Conservation (phyloP, 53 echinoderm and acorn worm genomes). For the Patiria pectinifera region DNA sequence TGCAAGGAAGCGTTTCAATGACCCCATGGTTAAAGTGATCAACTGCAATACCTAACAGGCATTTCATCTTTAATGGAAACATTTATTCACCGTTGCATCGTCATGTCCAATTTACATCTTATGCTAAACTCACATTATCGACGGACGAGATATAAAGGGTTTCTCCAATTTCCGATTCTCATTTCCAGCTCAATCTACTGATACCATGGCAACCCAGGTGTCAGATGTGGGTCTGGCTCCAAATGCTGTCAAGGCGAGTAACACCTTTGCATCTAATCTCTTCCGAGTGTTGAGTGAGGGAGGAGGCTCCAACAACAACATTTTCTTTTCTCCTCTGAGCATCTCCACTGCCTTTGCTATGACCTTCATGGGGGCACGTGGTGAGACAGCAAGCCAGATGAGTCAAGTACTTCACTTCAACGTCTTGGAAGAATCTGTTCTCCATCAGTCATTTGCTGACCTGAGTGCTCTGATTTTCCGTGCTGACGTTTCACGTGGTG, state of each 20-base stretch:
- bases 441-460: no score
- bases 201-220: constrained; percentile 31
- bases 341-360: constrained; percentile 90
- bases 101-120: no score
- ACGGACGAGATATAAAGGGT: not conserved
- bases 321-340: constrained; percentile 92
- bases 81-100: no score
- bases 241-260: constrained; percentile 30
- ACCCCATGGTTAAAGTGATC: no score
- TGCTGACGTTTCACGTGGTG: not conserved
- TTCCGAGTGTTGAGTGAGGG: constrained; percentile 19
- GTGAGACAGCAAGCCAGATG: no score
- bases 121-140: no score
- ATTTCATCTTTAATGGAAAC: no score
- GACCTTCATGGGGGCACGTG: constrained; percentile 86
- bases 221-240: not conserved
- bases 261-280: constrained; percentile 37
- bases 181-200: not conserved
- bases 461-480: no score
- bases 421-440: no score
- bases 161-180: not conserved
- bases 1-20: no score
- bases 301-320: not conserved
- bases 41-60: no score
- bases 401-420: no score